Base-by-base conservation (phyloP, 2,113 vertebrate genomes). In the Leptodactylus fuscus region DNA sequence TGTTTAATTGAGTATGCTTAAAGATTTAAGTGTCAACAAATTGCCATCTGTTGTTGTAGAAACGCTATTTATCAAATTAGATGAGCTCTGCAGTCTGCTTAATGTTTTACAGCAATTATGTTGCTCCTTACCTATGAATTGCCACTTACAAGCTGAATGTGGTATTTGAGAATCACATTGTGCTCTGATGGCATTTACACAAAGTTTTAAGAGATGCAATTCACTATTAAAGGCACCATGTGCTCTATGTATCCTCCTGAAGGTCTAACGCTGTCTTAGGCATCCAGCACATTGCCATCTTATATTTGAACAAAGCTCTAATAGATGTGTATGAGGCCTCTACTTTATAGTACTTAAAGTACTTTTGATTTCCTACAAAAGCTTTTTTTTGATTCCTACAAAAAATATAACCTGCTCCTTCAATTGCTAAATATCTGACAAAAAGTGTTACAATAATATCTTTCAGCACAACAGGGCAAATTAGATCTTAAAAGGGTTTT, bases 1-100 rank as follows among this genome's bases (percentile, higher is more conserved):
- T 89, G 90, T 90, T 90, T 89, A 88, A 90, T 84, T 82, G 88
- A 90, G 89, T 90, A 89, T 85, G 85, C 90, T 91, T 91, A 89
- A 88, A 88, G 85, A 87, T 91, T 69, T 88, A 89, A 80, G 85
- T 91, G 90, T 91, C 88, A 90, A 91, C 90, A 92, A 90, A 90
- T 90, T 86, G 62, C 81, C 85, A 76, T 92, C 88, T 90, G 90
- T 88, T 89, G 71, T 90, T 90, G 78, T 70, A 85, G 90, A 89
- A 85, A 74, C 86, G 88, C 80, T 85, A 85, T 90, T 87, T 88
- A 88, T 87, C 27, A 87, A 85, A 89, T 76, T 87, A 85, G 85
- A 87, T 87, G 85, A 90, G 89, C 89, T 76, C 82, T 85, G 67
- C 88, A 83, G 62, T 87, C 38, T 1, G 0, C 70, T 89, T 88